Percentiles rank a stretch among this genome's conserved stretches.
phyloP scores from a whole-genome alignment of 1,140 invertebrate species.

The Campoletis sonorensis region DNA sequence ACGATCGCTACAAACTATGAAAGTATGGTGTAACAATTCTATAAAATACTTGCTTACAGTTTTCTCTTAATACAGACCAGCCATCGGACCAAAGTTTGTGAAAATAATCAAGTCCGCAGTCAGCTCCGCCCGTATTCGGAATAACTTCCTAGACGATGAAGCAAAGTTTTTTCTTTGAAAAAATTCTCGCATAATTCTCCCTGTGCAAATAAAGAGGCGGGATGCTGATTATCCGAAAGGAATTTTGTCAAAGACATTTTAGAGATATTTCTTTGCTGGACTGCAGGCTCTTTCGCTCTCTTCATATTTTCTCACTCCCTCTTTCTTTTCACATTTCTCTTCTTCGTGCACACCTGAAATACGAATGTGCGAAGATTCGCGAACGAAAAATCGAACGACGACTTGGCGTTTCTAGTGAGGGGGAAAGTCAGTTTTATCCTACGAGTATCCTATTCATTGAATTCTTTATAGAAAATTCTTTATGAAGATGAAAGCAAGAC shows the following conservation, averaged over 20 bases:
- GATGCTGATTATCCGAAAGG: neutral
- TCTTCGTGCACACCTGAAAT: neutral
- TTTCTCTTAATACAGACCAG: neutral
- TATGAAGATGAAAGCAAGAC: no score
- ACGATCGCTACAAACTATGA: no score
- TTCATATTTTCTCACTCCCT: neutral
- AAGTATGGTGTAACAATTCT: neutral
- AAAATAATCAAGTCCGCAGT: neutral
- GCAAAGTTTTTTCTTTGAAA: neutral
- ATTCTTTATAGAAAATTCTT: no score
- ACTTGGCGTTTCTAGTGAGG: no score
- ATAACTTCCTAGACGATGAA: neutral
- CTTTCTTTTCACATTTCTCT: neutral
- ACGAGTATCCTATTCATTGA: no score
- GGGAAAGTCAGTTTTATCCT: no score
- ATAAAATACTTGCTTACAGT: neutral
- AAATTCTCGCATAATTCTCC: constrained; percentile 12
- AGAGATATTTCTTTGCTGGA: neutral
- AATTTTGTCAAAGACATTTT: constrained; percentile 28
- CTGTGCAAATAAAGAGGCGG: neutral
- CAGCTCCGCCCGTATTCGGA: neutral
- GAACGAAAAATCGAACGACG: no score
- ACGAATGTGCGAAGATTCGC: no score
- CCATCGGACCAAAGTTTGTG: neutral
- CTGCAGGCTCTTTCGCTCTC: neutral